phyloP scores from a whole-genome alignment of 1,140 invertebrate species.

The Leptinotarsa undecemlineata region DNA sequence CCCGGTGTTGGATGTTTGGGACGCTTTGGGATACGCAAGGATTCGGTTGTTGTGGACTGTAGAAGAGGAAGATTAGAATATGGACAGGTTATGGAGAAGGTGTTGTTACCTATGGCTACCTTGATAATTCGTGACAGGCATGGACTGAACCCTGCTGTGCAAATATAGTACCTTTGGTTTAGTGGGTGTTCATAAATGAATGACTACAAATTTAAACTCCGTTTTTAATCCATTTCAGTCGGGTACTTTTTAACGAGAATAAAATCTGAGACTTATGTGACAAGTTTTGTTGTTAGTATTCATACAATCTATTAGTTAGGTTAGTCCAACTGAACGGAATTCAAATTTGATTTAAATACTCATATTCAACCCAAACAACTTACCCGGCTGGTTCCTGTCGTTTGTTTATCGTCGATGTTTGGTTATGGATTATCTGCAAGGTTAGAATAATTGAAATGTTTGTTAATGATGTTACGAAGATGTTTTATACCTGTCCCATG shows the following conservation, averaged over 20 bases:
- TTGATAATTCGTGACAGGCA: slow-evolving; percentile 31
- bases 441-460: slow-evolving; percentile 12
- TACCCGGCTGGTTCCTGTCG: slow-evolving; percentile 46
- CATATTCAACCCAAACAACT: slow-evolving; percentile 31
- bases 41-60: slow-evolving; percentile 11
- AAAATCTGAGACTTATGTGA: too few species aligned
- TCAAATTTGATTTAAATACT: neutral
- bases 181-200: neutral
- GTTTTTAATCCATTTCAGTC: neutral
- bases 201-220: slow-evolving; percentile 24
- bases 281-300: too few species aligned
- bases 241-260: too few species aligned
- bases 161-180: slow-evolving; percentile 8
- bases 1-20: slow-evolving; percentile 22
- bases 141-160: slow-evolving; percentile 28
- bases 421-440: slow-evolving; percentile 55
- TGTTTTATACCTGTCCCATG: slow-evolving; percentile 56
- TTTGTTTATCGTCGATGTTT: slow-evolving; percentile 46
- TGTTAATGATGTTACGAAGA: neutral
- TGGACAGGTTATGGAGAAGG: neutral
- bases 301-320: too few species aligned
- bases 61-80: neutral
- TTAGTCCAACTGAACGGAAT: neutral
- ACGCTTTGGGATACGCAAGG: slow-evolving; percentile 24
- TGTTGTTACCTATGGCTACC: neutral